phyloP scores from a whole-genome alignment of 2,113 vertebrate genomes.

The Strix aluco region DNA sequence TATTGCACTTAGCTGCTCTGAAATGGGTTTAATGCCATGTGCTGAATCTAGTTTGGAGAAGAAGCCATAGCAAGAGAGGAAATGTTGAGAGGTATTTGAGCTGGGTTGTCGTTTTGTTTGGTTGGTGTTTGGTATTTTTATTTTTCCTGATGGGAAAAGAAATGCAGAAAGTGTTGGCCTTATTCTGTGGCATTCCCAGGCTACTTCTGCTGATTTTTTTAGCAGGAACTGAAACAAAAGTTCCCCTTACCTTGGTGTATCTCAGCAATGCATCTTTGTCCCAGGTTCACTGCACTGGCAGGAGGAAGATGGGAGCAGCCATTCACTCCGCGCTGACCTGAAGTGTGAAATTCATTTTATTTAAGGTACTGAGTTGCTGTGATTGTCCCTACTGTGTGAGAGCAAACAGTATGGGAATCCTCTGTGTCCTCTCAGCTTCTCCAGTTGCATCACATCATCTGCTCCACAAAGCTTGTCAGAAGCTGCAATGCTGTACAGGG shows the following conservation, averaged over 20 bases:
- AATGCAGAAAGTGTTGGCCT: not conserved
- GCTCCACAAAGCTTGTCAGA: not conserved
- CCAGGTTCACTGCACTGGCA: accelerated
- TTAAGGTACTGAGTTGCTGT: not conserved
- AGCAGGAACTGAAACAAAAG: not conserved
- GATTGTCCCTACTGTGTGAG: not conserved
- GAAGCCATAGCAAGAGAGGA: not conserved
- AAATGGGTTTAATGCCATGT: not conserved
- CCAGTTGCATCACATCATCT: not conserved
- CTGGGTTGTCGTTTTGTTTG: not conserved
- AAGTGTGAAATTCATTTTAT: not conserved
- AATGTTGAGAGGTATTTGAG: not conserved
- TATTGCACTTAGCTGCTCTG: not conserved
- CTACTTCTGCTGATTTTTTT: not conserved
- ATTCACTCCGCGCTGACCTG: not conserved
- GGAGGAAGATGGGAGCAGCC: not conserved
- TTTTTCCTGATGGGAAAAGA: not conserved
- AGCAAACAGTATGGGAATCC: not conserved
- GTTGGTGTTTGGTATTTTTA: not conserved
- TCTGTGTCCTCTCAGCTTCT: not conserved
- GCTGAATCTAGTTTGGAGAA: not conserved
- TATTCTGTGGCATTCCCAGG: not conserved
- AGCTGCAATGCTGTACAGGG: not conserved
- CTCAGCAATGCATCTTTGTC: not conserved
- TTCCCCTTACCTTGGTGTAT: not conserved